Conservation (phyloP, 2,113 vertebrate species). For the Psophia crepitans region DNA sequence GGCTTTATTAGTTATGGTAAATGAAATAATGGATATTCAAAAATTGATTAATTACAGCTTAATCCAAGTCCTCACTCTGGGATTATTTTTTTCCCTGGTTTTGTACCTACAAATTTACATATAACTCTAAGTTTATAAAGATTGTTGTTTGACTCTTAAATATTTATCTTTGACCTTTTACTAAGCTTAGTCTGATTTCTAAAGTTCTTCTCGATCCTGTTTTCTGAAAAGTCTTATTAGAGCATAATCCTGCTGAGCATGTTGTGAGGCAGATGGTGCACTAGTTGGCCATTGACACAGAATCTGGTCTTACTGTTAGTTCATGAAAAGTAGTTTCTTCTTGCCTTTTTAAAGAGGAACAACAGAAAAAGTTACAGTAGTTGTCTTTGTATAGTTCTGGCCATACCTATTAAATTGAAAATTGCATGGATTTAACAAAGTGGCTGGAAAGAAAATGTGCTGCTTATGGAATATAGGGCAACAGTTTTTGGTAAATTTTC, state of each 20-base stretch:
- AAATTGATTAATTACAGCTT: neutral
- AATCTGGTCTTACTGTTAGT: conserved; percentile 19
- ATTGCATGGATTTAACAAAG: neutral
- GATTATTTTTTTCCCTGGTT: neutral
- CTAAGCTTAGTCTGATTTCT: conserved; percentile 47
- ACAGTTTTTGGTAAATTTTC: neutral
- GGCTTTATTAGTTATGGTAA: neutral
- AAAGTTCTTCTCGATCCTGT: conserved; percentile 60
- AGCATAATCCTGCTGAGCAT: conserved; percentile 44
- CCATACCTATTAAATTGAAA: neutral
- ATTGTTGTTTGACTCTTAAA: neutral
- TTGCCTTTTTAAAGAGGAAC: neutral
- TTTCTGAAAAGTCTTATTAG: conserved; percentile 61
- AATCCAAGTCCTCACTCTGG: neutral
- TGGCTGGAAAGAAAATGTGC: neutral
- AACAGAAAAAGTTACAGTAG: neutral
- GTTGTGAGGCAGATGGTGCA: conserved; percentile 51
- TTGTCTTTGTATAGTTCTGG: neutral
- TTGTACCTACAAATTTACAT: neutral
- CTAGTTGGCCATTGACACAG: conserved; percentile 31
- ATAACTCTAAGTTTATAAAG: neutral
- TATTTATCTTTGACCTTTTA: conserved; percentile 44
- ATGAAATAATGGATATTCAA: neutral
- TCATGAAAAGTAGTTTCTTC: conserved; percentile 30
- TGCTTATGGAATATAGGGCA: neutral